A percentile compares a stretch with the other conserved stretches of the same genome.
phyloP scores from a whole-genome alignment of 2,113 vertebrate species.

The Buteo buteo region DNA sequence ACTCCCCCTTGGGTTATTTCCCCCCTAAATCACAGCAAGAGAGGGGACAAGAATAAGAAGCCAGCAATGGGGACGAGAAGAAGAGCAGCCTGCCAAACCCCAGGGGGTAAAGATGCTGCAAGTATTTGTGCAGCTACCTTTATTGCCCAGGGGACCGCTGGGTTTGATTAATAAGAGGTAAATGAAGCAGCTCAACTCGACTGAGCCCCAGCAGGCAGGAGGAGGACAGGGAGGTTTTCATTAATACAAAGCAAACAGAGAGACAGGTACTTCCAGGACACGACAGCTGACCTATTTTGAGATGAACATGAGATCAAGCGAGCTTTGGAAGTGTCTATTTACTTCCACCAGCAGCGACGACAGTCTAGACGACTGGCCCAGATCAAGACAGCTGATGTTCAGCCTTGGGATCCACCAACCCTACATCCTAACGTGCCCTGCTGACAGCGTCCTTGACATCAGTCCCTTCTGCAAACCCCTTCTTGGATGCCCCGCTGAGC shows the following conservation, averaged over 20 bases:
- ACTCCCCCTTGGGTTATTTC: not conserved
- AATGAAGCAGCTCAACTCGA: not conserved
- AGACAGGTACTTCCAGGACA: not conserved
- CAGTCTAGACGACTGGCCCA: not conserved
- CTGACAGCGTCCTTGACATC: not conserved
- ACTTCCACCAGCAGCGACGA: not conserved
- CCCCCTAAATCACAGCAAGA: accelerated
- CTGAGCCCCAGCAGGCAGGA: not conserved
- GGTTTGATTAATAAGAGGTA: not conserved
- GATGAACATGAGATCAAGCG: not conserved
- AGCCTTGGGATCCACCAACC: not conserved
- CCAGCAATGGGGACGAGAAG: not conserved
- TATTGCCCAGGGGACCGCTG: not conserved
- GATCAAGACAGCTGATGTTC: not conserved
- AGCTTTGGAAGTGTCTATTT: not conserved
- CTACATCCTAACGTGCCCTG: not conserved
- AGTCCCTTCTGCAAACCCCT: not conserved
- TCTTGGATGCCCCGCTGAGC: accelerated
- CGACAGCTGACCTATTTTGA: not conserved
- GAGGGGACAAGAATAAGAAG: not conserved
- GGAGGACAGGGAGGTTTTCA: not conserved
- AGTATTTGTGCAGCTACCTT: not conserved
- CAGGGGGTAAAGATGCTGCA: not conserved
- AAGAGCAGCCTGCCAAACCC: not conserved
- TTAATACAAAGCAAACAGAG: not conserved